These are phyloP conservation scores for Microcebus lehilahytsara DNA, from an alignment of 2,113 vertebrate genomes.

Conservation along the genomic window DNA sequence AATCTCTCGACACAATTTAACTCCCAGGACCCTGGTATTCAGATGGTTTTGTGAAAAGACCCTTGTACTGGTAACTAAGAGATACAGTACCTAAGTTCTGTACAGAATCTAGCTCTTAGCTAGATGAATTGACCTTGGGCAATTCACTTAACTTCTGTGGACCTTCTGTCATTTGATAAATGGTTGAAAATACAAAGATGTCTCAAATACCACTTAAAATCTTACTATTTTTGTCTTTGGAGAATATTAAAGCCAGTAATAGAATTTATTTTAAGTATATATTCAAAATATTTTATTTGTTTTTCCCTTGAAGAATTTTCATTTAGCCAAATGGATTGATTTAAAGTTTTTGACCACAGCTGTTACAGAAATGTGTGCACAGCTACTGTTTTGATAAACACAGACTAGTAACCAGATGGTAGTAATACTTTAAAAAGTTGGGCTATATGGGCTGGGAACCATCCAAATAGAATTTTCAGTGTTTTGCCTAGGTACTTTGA, in stretches of 20 bases:
- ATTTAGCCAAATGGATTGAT: conserved; percentile 71
- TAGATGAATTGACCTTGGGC: neutral
- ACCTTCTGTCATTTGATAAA: conserved; percentile 48
- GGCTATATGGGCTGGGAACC: conserved; percentile 64
- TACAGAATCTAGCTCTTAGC: neutral
- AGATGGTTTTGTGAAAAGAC: conserved; percentile 39
- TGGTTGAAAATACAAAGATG: conserved; percentile 22
- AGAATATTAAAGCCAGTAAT: conserved; percentile 44
- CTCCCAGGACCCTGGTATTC: neutral
- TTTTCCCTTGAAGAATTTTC: conserved; percentile 62
- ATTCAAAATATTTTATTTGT: conserved; percentile 7
- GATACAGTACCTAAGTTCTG: neutral
- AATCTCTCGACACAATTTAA: neutral
- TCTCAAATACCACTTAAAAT: conserved; percentile 23
- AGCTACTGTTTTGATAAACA: conserved; percentile 84
- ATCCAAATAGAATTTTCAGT: conserved; percentile 75
- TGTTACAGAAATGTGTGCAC: conserved; percentile 78
- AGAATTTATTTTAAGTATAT: conserved; percentile 47
- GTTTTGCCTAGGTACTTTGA: conserved; percentile 76
- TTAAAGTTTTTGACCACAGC: conserved; percentile 75
- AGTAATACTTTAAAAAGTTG: conserved; percentile 79
- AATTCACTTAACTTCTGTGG: neutral
- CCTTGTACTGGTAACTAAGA: neutral
- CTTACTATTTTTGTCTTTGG: conserved; percentile 35
- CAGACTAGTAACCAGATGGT: conserved; percentile 81